Conservation (phyloP, 2,888 invertebrate species). For the Anthophora plumipes region DNA sequence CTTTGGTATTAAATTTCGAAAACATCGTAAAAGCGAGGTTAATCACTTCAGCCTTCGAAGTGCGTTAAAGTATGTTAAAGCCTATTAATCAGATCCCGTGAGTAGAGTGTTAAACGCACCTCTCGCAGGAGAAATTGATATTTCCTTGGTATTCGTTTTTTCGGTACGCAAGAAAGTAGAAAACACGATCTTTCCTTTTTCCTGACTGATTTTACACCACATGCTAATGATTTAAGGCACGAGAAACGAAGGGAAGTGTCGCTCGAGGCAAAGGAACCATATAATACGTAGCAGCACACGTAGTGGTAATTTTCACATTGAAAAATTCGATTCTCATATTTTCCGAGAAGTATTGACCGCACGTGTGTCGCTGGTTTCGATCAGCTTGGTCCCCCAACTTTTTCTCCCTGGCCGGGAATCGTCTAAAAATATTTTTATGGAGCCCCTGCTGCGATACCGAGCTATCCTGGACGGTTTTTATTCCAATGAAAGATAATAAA, state of each 20-base stretch:
- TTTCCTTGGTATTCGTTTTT: too few species aligned
- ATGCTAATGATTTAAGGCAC: too few species aligned
- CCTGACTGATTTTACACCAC: too few species aligned
- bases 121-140: too few species aligned
- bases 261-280: slow-evolving; percentile 68
- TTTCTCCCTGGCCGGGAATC: slow-evolving; percentile 48
- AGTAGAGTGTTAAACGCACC: too few species aligned
- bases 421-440: slow-evolving; percentile 85
- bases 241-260: neutral
- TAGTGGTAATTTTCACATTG: slow-evolving; percentile 30
- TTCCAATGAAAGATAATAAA: slow-evolving; percentile 36
- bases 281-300: slow-evolving; percentile 68
- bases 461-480: slow-evolving; percentile 14
- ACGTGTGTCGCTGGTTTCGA: slow-evolving; percentile 71
- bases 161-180: too few species aligned
- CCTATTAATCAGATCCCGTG: too few species aligned
- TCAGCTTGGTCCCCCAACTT: slow-evolving; percentile 68
- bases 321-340: slow-evolving; percentile 74
- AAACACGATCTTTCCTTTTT: too few species aligned
- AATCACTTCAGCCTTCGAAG: too few species aligned
- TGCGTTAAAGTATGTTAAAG: too few species aligned
- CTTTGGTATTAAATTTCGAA: too few species aligned
- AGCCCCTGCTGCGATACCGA: slow-evolving; percentile 82
- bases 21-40: too few species aligned
- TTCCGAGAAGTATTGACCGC: slow-evolving; percentile 81